A percentile compares a stretch with the other conserved stretches of the same genome.
phyloP scores from a whole-genome alignment of 2,888 invertebrate species.

The Ochropleura leucogaster region DNA sequence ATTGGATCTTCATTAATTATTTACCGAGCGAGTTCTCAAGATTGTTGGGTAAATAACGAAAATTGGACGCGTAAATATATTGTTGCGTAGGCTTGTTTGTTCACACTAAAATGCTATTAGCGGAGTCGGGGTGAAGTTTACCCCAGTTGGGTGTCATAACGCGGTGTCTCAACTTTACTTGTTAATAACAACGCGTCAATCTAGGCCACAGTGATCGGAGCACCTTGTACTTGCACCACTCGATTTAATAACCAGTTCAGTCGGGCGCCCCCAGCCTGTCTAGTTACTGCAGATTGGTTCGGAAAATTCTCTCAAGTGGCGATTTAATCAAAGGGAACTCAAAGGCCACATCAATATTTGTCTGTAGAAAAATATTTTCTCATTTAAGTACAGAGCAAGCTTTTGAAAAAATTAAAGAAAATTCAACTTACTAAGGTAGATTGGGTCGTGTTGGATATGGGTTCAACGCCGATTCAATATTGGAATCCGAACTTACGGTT shows the following conservation, averaged over 20 bases:
- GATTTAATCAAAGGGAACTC: conserved; percentile 48
- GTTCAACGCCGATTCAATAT: conserved; percentile 34
- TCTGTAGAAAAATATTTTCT: conserved; percentile 7
- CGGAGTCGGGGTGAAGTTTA: conserved; percentile 59
- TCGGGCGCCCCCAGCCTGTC: conserved; percentile 27
- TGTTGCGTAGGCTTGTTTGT: conserved; percentile 57
- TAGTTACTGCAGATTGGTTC: conserved; percentile 42
- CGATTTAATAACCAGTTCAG: conserved; percentile 51
- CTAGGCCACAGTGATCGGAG: conserved; percentile 46
- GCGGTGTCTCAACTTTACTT: conserved; percentile 54
- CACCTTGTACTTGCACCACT: conserved; percentile 58
- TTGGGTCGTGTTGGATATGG: conserved; percentile 45
- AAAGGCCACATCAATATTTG: conserved; percentile 25
- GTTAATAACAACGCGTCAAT: conserved; percentile 60
- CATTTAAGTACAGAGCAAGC: conserved; percentile 32
- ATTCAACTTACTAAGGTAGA: conserved; percentile 39
- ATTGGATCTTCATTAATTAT: conserved; percentile 76
- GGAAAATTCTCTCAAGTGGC: conserved; percentile 39
- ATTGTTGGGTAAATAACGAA: conserved; percentile 69
- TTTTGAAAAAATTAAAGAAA: conserved; percentile 32
- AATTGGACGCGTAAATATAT: conserved; percentile 66
- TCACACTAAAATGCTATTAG: conserved; percentile 63
- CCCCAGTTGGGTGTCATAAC: conserved; percentile 57
- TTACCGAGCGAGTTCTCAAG: conserved; percentile 65
- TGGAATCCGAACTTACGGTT: conserved; percentile 49